These are phyloP conservation scores for Lepilemur septentrionalis DNA, from an alignment of 2,797 vertebrate species.

Conservation along the genomic window DNA sequence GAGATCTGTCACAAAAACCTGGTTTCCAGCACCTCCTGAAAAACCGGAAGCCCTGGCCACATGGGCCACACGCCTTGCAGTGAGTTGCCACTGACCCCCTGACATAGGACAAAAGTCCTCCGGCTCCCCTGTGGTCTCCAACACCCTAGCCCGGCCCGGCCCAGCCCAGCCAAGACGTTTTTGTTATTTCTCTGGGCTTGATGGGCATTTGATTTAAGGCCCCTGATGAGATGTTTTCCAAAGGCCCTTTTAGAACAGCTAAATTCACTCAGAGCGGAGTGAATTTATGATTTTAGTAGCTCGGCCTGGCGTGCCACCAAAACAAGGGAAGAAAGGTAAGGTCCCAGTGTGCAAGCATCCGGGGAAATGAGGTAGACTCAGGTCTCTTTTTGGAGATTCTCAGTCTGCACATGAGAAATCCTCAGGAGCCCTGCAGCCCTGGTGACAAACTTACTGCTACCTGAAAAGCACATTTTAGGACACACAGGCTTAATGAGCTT, in stretches of 20 bases:
- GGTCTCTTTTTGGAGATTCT: neutral
- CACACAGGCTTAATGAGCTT: neutral
- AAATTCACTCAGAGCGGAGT: neutral
- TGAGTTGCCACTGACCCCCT: neutral
- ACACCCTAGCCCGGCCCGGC: rapidly evolving
- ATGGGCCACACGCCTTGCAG: neutral
- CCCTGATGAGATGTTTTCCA: neutral
- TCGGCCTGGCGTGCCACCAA: neutral
- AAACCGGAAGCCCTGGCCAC: neutral
- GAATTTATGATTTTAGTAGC: neutral
- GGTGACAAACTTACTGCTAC: neutral
- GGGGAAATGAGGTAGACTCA: neutral
- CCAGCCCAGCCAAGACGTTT: neutral
- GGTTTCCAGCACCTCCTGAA: neutral
- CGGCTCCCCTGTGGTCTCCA: neutral
- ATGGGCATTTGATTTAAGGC: neutral
- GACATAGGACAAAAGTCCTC: neutral
- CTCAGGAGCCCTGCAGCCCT: neutral
- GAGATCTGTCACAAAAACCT: neutral
- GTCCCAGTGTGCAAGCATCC: neutral
- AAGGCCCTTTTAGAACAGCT: neutral
- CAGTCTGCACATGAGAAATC: neutral
- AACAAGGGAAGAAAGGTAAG: neutral
- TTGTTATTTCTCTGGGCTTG: neutral
- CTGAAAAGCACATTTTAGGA: neutral